Base-by-base conservation (phyloP, 2,888 invertebrate species). In the Conus canariensis region DNA sequence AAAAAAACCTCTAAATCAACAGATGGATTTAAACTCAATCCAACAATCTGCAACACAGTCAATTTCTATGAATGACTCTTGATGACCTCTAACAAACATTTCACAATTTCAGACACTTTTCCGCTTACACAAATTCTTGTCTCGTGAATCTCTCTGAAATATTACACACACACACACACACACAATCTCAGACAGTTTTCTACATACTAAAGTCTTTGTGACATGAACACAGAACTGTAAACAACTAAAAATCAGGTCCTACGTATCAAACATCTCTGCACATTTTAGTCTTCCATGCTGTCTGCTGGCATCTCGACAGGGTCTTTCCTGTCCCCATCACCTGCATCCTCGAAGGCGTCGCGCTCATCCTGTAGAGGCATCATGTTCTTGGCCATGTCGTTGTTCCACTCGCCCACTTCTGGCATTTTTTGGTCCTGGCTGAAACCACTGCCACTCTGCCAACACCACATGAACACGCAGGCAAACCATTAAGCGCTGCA, bases 351-450 rank as follows among this genome's bases (percentile, higher is more conserved):
- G 64, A 96, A 96, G 2, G 96, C 96, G 80, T 94, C 96, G 91
- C 94, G 93, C 90, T 96, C 96, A 90, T 96, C 95, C 89, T 96
- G 95, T 58, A 96, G 90, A 1, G 95, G 94, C 95, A 96, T 95
- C 96, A 96, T 96, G 58, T 95, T 95, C 30, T 94, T 92, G 22
- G 96, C 96, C 95, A 96, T 95, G 25, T 94, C 94, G 92, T 96
- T 96, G 89, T 93, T 93, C 96, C 96, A 96, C 88, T 95, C 94
- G 25, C 93, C 95, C 19, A 96, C 91, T 93, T 92, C 93, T 92
- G 90, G 91, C 91, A 92, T 92, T 85, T 87, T 67, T 88, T 58
- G 87, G n/a, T 74, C 70, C 58, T 85, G 87, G 85, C 85, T 90
- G 74, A 87, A 77, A 30, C 90, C 59, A 16, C 77, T 83, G 16